Percentiles rank a stretch among this genome's conserved stretches.
Conservation (phyloP, 2,113 vertebrate genomes). For the Leptodactylus fuscus region DNA sequence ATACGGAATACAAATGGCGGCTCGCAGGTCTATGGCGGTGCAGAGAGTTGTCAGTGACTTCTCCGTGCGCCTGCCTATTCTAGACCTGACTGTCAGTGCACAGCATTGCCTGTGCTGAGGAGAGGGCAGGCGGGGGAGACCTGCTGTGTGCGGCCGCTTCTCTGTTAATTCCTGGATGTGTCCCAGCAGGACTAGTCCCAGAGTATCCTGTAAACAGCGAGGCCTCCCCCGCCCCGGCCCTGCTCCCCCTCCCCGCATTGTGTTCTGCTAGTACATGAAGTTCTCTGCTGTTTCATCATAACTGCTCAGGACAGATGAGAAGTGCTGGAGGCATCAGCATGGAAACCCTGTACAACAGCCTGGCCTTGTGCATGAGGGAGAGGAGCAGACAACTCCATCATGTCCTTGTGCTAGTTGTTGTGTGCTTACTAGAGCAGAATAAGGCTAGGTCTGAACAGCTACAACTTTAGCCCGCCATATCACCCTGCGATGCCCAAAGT, state of each 20-base stretch:
- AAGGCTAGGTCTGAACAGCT: no score
- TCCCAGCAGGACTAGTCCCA: not conserved
- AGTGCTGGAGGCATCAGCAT: no score
- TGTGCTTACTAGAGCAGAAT: no score
- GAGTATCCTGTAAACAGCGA: not conserved
- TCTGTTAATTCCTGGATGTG: constrained; percentile 15
- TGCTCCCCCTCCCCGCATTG: not conserved
- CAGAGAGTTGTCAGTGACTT: not conserved
- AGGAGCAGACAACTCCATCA: no score
- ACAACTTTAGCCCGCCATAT: no score
- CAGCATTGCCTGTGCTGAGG: no score
- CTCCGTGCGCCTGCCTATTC: no score
- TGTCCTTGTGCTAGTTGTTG: no score
- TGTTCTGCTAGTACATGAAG: not conserved
- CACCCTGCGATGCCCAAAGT: no score
- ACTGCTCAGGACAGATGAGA: not conserved
- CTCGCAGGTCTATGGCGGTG: not conserved
- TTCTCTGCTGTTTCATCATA: not conserved
- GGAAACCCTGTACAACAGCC: no score
- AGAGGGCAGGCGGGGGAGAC: not conserved
- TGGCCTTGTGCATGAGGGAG: no score
- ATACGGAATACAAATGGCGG: not conserved
- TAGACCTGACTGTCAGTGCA: no score
- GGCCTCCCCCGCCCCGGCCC: not conserved
- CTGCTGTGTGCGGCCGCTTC: not conserved